phyloP scores from a whole-genome alignment of 2,797 vertebrate genomes.

The Brachyalestes nurse region DNA sequence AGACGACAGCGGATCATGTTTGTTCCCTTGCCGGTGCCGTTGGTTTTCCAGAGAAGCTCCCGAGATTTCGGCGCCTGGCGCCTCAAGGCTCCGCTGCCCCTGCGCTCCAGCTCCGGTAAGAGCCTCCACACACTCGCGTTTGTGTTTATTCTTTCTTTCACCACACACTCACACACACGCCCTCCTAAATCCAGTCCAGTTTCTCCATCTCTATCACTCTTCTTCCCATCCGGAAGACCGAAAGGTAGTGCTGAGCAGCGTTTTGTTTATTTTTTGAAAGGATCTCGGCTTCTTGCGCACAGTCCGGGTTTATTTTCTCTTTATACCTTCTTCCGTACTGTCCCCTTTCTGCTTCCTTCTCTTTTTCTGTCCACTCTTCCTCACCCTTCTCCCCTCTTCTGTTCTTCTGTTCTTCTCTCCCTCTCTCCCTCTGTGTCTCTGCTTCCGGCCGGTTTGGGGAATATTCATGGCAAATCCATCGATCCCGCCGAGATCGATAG shows the following conservation, averaged over 20 bases:
- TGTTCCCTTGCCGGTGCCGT: constrained; percentile 87
- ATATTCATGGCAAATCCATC: constrained; percentile 87
- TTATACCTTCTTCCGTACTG: constrained; percentile 31
- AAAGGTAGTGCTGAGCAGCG: constrained; percentile 12
- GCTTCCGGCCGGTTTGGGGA: constrained; percentile 62
- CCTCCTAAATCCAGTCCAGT: neutral
- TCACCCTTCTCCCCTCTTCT: neutral
- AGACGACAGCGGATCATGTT: constrained; percentile 86
- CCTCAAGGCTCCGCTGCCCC: constrained; percentile 84
- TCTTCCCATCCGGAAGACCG: neutral
- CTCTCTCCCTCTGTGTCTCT: constrained; percentile 25
- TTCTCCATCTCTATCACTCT: constrained; percentile 12
- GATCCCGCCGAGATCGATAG: constrained; percentile 84
- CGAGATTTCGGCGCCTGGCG: constrained; percentile 86
- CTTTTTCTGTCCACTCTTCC: neutral
- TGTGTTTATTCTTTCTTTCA: neutral
- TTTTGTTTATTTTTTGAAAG: constrained; percentile 18
- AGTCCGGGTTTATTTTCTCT: constrained; percentile 9
- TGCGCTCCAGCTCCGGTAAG: constrained; percentile 84
- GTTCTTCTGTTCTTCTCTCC: constrained; percentile 50
- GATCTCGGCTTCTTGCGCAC: constrained; percentile 50
- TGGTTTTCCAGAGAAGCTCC: constrained; percentile 87
- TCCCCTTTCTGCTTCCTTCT: neutral
- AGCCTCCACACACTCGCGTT: constrained; percentile 8
- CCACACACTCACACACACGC: neutral